Conservation (phyloP, 2,888 invertebrate genomes). For the Caenorhabditis sulstoni region DNA sequence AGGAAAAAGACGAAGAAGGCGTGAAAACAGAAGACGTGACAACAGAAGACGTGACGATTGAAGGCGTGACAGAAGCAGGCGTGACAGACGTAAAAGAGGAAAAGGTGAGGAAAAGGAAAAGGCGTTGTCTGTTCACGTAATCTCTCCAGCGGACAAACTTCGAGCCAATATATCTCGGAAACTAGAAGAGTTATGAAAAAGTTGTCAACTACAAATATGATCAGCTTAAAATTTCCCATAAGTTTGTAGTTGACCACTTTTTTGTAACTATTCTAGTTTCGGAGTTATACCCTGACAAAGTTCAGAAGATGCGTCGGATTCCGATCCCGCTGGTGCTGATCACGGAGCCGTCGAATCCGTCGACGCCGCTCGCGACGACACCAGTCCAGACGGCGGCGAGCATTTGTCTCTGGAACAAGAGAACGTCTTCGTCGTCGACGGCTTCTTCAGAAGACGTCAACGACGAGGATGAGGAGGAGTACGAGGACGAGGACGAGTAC, state of each 20-base stretch:
- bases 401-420: constrained; percentile 53
- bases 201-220: no score
- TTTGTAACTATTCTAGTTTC: background rate
- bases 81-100: constrained; percentile 5
- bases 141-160: background rate
- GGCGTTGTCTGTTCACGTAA: background rate
- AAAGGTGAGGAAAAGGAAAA: constrained; percentile 16
- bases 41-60: no score
- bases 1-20: constrained; percentile 15
- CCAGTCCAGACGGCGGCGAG: constrained; percentile 55
- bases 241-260: background rate
- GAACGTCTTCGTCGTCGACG: constrained; percentile 26
- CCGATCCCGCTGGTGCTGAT: constrained; percentile 70
- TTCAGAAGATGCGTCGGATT: constrained; percentile 42
- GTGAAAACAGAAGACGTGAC: background rate
- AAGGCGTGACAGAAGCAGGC: no score
- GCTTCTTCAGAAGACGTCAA: constrained; percentile 8
- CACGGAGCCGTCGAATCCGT: constrained; percentile 71
- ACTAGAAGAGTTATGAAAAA: no score
- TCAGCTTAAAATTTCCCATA: background rate
- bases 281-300: background rate
- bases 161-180: no score
- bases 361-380: constrained; percentile 62
- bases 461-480: constrained; percentile 53
- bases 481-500: constrained; percentile 55